Base-by-base conservation (phyloP, 2,113 vertebrate genomes). In the Pyxicephalus adspersus region DNA sequence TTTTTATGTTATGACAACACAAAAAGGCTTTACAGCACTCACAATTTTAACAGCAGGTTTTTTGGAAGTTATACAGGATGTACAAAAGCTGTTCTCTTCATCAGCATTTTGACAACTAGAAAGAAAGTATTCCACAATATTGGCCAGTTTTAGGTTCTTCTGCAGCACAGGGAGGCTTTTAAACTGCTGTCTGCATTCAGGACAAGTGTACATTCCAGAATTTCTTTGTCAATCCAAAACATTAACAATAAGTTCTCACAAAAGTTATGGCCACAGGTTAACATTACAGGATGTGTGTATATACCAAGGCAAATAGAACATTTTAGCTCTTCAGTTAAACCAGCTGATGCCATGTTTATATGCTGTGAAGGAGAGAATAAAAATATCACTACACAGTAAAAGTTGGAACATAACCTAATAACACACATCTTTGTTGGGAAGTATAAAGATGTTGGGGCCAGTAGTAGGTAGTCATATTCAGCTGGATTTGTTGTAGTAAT, bases 21-120 rank as follows among this genome's bases (percentile, higher is more conserved):
- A 95, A 92, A 58, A 93, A 94, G 5, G 92, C 93, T 11, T 92
- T 92, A 2, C 94, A 95, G 71, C 91, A 89, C 70, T 94, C 88
- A 64, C 94, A 95, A 60, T 92, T 94, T 86, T 92, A 94, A 93
- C 89, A 2, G 93, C 94, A 76, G 87, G 87, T 0, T 55, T 63
- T 0, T 51, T 31, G 3, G 45, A 65, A 68, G 85, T 80, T 19
- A 66, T 18, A 22, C 94, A 94, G 64, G 93, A 95, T 82, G 93
- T 87, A 84, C 94, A 95, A 8, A 76, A 79, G 25, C 93, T 85
- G 0, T 85, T 38, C 2, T 51, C 18, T 15, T 45, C 45, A 23
- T 28, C 25, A 17, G n/a, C 0, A 20, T 54, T 15, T 22, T 61
- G 26, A 51, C 20, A 38, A 29, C 25, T 55, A 55, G 45, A 55